A percentile compares a stretch with the other conserved stretches of the same genome.
These are phyloP conservation scores for Scaptomyza montana DNA, from an alignment of 1,140 invertebrate species.

Conservation along the genomic window DNA sequence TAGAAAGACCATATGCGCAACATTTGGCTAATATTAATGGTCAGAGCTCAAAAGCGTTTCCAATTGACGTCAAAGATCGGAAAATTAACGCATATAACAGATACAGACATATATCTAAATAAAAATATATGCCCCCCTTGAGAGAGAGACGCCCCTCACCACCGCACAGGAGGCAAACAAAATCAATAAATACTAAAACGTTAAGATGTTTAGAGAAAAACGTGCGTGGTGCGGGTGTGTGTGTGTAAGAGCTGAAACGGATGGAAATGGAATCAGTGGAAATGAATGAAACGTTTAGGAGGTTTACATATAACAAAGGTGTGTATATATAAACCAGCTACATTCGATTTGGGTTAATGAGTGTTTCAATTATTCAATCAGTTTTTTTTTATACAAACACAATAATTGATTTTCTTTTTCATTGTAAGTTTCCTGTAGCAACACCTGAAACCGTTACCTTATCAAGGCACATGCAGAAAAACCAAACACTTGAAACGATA, in stretches of 20 bases:
- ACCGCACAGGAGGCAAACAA: conserved; percentile 7
- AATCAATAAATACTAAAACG: conserved; percentile 38
- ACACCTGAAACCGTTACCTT: neutral
- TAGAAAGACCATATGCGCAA: conserved; percentile 37
- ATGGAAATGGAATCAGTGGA: neutral
- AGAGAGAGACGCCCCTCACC: neutral
- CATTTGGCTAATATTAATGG: conserved; percentile 11
- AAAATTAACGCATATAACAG: conserved; percentile 68
- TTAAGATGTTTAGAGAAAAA: conserved; percentile 9
- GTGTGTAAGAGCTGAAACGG: too few relatives aligned
- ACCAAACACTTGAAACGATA: conserved; percentile 6
- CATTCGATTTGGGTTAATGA: conserved; percentile 68
- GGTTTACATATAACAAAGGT: neutral
- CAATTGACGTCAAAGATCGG: conserved; percentile 71
- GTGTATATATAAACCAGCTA: neutral
- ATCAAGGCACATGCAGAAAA: neutral
- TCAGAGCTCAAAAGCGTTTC: conserved; percentile 21
- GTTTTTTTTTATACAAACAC: neutral
- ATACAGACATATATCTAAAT: neutral
- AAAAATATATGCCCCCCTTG: neutral
- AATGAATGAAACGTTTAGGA: conserved; percentile 41
- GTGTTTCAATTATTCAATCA: conserved; percentile 52
- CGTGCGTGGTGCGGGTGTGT: conserved; percentile 4
- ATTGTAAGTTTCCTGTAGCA: too few relatives aligned
- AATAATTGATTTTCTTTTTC: too few relatives aligned